Evolutionary conservation across 2,113 vertebrate species (phyloP), one percentile per base, ranked within the genome.

Genomic region (Phasianus colchicus): DNA sequence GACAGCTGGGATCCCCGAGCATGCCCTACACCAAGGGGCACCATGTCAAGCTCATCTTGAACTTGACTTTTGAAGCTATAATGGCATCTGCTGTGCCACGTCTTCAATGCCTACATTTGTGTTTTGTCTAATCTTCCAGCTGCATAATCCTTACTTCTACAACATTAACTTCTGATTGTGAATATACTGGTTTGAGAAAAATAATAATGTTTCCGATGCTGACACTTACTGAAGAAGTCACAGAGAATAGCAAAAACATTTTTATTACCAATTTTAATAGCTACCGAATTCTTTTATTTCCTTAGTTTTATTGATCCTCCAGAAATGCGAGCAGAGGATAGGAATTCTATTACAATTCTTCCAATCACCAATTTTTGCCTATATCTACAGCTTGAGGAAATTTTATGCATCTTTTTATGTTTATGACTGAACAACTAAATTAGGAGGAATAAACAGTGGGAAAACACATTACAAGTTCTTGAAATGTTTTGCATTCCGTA

Each of bases 281-380:
- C 25, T 10, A 25, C 38, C n/a, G 16, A 10, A 80, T 64, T n/a
- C 57, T n/a, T 50, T 58, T 20, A 38, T 86, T 93, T 86, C 42
- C 57, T 84, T 40, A 60, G 72, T 92, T 92, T 70, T 40, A 71
- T 11, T 32, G 70, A 81, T 79, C 79, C 55, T n/a, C 52, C 55
- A 29, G 12, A 85, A 77, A 61, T 66, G 40, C 63, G 22, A 10
- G 12, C 40, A 50, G 34, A 88, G 17, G 30, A 27, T 5, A 87
- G 52, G 69, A 90, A 69, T 57, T 74, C 48, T 38, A 17, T 40
- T 14, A 63, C 12, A 61, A n/a, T 80, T 71, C 61, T 63, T 25
- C n/a, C 2, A 1, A 25, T 67, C 27, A 50, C 67, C 18, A 38
- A 5, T 65, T 69, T 90, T 67, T 75, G 20, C 13, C 52, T 58